These are phyloP conservation scores for Silurus meridionalis DNA, from an alignment of 2,113 vertebrate species.

Conservation along the genomic window DNA sequence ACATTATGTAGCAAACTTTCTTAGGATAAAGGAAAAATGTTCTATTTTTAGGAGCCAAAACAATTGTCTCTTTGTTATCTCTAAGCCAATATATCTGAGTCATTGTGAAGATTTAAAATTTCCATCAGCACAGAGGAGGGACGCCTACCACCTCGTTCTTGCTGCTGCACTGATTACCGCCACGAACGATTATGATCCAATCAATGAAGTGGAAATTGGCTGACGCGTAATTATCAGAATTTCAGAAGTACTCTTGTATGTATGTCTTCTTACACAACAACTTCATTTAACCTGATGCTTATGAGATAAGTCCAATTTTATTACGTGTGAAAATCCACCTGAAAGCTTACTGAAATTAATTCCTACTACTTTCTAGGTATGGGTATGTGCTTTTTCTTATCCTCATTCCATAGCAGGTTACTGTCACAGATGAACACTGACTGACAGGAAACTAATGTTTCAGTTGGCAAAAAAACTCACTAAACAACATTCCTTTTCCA, in stretches of 20 bases:
- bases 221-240: not conserved
- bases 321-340: conserved; percentile 7
- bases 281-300: not conserved
- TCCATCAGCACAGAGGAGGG: not conserved
- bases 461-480: conserved; percentile 55
- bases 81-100: conserved; percentile 4
- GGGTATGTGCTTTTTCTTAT: conserved; percentile 8
- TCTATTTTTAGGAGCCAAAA: not conserved
- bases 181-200: not conserved
- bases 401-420: conserved; percentile 34
- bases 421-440: not conserved
- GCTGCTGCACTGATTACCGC: conserved; percentile 1
- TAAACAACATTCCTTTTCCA: conserved; percentile 31
- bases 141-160: not conserved
- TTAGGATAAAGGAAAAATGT: not conserved
- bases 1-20: not conserved
- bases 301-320: not conserved
- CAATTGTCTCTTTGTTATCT: not conserved
- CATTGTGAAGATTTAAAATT: not conserved
- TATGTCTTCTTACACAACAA: not conserved
- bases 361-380: not conserved
- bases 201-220: conserved; percentile 1
- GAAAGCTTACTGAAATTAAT: not conserved
- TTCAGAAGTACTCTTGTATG: not conserved
- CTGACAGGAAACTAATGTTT: conserved; percentile 46